Conservation (phyloP, 2,113 vertebrate species). For the Marmota flaviventris region DNA sequence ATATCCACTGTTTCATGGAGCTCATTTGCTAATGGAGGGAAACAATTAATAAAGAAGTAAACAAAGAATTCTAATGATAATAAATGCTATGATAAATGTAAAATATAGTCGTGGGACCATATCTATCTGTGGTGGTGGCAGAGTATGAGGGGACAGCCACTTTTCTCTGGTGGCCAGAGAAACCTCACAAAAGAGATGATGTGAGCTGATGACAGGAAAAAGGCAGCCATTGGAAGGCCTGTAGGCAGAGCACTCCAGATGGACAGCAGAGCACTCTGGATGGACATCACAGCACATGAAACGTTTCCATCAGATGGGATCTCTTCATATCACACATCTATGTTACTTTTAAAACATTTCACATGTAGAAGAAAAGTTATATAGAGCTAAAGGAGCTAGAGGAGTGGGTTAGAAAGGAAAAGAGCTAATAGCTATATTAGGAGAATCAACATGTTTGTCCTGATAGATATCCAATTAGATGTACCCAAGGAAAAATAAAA, state of each 20-base stretch:
- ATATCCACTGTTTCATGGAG: not conserved
- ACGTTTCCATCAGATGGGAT: not conserved
- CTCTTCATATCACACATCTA: not conserved
- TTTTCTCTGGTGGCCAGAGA: not conserved
- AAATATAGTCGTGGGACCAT: not conserved
- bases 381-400: not conserved
- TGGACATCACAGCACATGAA: not conserved
- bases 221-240: not conserved
- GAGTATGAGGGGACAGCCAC: not conserved
- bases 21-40: conserved; percentile 30
- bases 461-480: not conserved
- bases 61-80: not conserved
- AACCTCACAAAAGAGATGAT: not conserved
- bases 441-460: not conserved
- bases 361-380: not conserved
- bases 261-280: not conserved
- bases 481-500: conserved; percentile 19
- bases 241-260: not conserved
- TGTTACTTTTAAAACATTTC: conserved; percentile 33
- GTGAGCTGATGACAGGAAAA: not conserved
- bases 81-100: not conserved
- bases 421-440: not conserved
- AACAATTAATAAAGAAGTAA: conserved; percentile 17
- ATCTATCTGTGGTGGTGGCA: not conserved
- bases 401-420: not conserved